A percentile compares a stretch with the other conserved stretches of the same genome.
Conservation (phyloP, 2,888 invertebrate species). For the Nymphalis polychloros region DNA sequence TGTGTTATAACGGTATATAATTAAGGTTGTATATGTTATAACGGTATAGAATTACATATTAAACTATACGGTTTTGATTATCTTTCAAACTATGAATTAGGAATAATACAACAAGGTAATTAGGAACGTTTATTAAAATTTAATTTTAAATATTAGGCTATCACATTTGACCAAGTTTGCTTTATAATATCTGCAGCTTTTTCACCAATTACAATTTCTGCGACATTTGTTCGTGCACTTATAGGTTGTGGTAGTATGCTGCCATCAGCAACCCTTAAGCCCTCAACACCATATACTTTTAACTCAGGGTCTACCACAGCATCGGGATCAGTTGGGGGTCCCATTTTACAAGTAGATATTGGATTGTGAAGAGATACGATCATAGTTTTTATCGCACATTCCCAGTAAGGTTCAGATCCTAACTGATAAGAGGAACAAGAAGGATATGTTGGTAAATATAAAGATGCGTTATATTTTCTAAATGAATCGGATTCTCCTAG, state of each 20-base stretch:
- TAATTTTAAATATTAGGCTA: conserved; percentile 38
- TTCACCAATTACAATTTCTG: conserved; percentile 87
- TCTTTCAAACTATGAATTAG: too few species aligned
- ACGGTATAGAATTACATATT: too few species aligned
- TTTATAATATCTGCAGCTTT: conserved; percentile 86
- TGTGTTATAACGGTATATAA: too few species aligned
- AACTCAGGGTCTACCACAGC: conserved; percentile 85
- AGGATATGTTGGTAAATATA: conserved; percentile 78
- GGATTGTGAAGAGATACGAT: conserved; percentile 83
- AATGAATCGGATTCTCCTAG: conserved; percentile 83
- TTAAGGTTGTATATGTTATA: too few species aligned
- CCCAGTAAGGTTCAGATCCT: conserved; percentile 86
- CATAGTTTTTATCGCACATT: conserved; percentile 83
- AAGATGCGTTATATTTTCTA: conserved; percentile 76
- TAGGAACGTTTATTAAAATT: conserved; percentile 34
- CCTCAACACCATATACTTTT: conserved; percentile 83
- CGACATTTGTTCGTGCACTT: conserved; percentile 84
- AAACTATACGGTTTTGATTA: too few species aligned
- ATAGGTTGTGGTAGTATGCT: conserved; percentile 85
- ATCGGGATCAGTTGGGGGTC: conserved; percentile 81
- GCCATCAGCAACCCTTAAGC: conserved; percentile 85
- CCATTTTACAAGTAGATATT: conserved; percentile 87
- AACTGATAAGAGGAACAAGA: conserved; percentile 75
- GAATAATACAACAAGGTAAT: neutral
- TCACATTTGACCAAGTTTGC: conserved; percentile 74